Evolutionary conservation across 2,888 invertebrate genomes (phyloP).

Genomic region (Standfussiana lucernea): DNA sequence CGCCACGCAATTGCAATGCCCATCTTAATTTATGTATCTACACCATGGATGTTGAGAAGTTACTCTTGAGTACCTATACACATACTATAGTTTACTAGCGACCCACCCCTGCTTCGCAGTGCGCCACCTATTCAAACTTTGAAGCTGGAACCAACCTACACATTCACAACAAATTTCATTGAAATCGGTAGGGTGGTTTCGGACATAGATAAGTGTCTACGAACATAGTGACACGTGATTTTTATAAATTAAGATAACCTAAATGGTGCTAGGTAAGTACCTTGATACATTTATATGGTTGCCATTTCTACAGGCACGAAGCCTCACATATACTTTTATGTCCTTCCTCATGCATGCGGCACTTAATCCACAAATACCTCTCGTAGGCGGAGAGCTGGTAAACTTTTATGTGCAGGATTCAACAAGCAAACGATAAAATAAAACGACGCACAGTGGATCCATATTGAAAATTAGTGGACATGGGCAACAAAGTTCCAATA

Average conservation of each 20-base stretch:
- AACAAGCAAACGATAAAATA: slow-evolving; percentile 17
- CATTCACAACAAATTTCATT: neutral
- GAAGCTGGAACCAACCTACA: neutral
- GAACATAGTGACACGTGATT: neutral
- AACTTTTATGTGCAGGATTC: slow-evolving; percentile 21
- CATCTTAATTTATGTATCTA: neutral
- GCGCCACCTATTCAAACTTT: neutral
- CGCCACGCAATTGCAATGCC: neutral
- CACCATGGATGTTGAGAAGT: neutral
- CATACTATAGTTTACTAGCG: neutral
- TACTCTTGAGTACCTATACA: no score
- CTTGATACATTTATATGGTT: neutral
- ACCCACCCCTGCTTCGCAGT: neutral
- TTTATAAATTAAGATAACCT: neutral
- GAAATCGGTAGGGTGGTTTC: neutral
- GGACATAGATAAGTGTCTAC: neutral
- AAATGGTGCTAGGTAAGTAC: neutral
- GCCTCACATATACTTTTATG: slow-evolving; percentile 11
- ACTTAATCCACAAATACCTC: slow-evolving; percentile 6
- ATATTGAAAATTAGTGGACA: no score
- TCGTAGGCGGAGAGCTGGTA: slow-evolving; percentile 4
- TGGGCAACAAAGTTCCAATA: no score
- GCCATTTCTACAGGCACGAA: neutral
- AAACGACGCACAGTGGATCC: no score
- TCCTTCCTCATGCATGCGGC: slow-evolving; percentile 3